Evolutionary conservation across 2,888 invertebrate species (phyloP).

Genomic region (Hydropsyche betteni): DNA sequence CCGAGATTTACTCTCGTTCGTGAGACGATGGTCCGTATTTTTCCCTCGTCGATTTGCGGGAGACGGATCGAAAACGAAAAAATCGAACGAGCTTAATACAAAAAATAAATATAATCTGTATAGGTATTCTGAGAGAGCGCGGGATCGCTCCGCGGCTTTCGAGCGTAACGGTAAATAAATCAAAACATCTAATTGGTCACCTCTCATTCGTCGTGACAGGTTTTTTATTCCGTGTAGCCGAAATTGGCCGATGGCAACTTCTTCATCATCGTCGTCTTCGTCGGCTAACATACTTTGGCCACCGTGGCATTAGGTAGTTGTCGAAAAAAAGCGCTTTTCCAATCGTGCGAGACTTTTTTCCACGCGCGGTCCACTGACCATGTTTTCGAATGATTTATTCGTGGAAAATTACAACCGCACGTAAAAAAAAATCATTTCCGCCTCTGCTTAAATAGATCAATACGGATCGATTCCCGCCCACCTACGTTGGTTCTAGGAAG

Average conservation of each 20-base stretch:
- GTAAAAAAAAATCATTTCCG: too few relatives aligned
- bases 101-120: slow-evolving; percentile 1
- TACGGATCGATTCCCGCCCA: too few relatives aligned
- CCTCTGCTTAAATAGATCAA: too few relatives aligned
- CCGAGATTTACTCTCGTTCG: slow-evolving; percentile 25
- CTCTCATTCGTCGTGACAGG: slow-evolving; percentile 32
- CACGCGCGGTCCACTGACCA: too few relatives aligned
- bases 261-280: slow-evolving; percentile 6
- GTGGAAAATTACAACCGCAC: too few relatives aligned
- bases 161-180: slow-evolving; percentile 38
- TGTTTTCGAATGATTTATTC: too few relatives aligned
- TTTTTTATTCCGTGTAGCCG: not conserved
- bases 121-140: not conserved
- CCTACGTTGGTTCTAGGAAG: not conserved
- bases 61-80: not conserved
- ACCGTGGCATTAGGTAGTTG: too few relatives aligned
- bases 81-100: not conserved
- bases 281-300: too few relatives aligned
- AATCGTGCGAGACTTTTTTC: too few relatives aligned
- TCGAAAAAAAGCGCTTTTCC: too few relatives aligned
- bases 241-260: slow-evolving; percentile 14
- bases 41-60: too few relatives aligned
- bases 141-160: slow-evolving; percentile 14
- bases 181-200: slow-evolving; percentile 37
- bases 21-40: not conserved